A percentile compares a stretch with the other conserved stretches of the same genome.
Conservation (phyloP, 2,888 invertebrate genomes). For the Liodrosophila aerea region DNA sequence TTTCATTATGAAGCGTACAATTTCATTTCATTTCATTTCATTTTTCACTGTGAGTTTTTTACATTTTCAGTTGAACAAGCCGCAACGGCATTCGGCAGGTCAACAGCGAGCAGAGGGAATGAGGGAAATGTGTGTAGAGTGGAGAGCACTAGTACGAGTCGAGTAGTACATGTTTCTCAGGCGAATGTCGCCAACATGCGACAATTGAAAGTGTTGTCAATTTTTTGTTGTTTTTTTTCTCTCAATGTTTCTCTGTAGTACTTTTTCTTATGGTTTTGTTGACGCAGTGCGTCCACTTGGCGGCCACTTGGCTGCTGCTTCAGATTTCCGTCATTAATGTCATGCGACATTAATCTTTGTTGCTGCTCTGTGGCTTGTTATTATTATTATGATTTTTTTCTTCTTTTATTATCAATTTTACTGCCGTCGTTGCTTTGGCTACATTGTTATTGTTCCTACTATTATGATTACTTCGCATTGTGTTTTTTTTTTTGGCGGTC, state of each 20-base stretch:
- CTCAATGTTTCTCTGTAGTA: conserved; percentile 6
- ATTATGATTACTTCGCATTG: conserved; percentile 56
- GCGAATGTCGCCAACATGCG: conserved; percentile 42
- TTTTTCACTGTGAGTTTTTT: conserved; percentile 8
- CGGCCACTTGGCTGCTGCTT: conserved; percentile 51
- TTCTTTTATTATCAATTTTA: conserved; percentile 1
- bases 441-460: conserved; percentile 21
- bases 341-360: conserved; percentile 71
- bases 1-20: conserved; percentile 60
- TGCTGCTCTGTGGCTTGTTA: conserved; percentile 41
- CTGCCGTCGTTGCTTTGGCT: background rate
- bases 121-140: background rate
- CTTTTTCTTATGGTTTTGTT: conserved; percentile 2
- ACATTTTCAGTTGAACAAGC: conserved; percentile 28
- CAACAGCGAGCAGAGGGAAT: background rate
- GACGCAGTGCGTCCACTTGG: conserved; percentile 40
- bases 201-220: conserved; percentile 74
- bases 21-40: conserved; percentile 41
- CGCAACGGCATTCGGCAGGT: conserved; percentile 16
- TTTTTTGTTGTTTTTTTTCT: conserved; percentile 43
- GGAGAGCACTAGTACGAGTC: too few species aligned
- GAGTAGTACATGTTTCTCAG: conserved; percentile 41
- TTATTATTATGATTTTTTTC: conserved; percentile 28
- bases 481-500: conserved; percentile 53
- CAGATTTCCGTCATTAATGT: conserved; percentile 74